Conservation (phyloP, 2,113 vertebrate species). For the Neolamprologus ventralis region DNA sequence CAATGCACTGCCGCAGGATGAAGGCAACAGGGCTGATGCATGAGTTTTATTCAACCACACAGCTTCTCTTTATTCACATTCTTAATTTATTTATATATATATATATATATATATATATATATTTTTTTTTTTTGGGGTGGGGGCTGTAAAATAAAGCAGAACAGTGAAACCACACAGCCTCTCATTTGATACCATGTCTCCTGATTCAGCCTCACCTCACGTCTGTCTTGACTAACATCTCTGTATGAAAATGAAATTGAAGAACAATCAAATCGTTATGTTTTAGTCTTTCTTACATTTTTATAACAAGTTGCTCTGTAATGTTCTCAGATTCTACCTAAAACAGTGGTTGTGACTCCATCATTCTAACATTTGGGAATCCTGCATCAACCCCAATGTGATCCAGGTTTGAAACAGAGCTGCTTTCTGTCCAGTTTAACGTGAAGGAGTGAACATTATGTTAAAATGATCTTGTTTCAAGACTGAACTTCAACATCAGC, state of each 20-base stretch:
- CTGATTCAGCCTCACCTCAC: background rate
- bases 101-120: too few species aligned
- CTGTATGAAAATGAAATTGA: background rate
- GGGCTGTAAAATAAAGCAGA: background rate
- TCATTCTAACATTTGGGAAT: background rate
- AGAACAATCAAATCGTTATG: background rate
- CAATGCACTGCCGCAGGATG: constrained; percentile 70
- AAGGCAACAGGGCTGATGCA: constrained; percentile 79
- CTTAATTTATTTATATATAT: fast-evolving
- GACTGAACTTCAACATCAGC: background rate
- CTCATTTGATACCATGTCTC: background rate
- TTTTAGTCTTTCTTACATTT: background rate
- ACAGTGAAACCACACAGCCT: background rate
- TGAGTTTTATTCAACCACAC: constrained; percentile 48
- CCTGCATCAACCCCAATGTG: background rate
- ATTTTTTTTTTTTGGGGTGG: background rate
- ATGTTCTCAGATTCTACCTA: background rate
- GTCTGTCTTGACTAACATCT: background rate
- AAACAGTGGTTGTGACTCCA: background rate
- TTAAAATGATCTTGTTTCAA: background rate
- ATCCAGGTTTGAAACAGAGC: background rate
- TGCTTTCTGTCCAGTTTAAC: background rate
- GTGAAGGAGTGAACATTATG: background rate
- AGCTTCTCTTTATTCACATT: background rate
- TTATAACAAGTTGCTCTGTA: background rate